Base-by-base conservation (phyloP, 1,140 invertebrate genomes). In the Drusus annulatus region DNA sequence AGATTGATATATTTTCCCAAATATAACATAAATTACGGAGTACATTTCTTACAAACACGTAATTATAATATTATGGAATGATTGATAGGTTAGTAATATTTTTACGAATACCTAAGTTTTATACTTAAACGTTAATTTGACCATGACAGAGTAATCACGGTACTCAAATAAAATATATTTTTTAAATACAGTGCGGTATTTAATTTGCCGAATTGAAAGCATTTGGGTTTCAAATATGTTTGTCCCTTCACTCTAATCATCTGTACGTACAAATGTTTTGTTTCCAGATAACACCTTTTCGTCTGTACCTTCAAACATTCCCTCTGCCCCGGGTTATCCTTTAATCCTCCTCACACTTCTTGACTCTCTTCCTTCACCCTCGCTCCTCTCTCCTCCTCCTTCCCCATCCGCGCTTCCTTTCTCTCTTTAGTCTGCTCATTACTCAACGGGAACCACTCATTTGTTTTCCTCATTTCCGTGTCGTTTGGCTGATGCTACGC, bases 381-480 rank as follows among this genome's bases (percentile, higher is more conserved):
- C 19, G 13, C 68, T n/a, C 23, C 28, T 4, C 31, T 21, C 56
- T 15, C 50, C n/a, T 45, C n/a, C 52, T 13, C 73, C 28, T 15
- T 19, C 50, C 74, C 25, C 21, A 36, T 17, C 71, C 58, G 17
- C 19, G 13, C 68, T 50, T n/a, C 54, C 23, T 52, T 23, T 58
- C 74, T 31, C 62, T 23, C 73, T 62, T 76, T 75, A 74, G 79
- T 51, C 79, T 69, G 73, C 79, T 80, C 79, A 80, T 80, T 80
- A 80, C 79, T 80, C 79, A 80, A 65, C 76, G 76, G 65, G 76
- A 80, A 83, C 78, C 81, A 73, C 81, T 75, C 81, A 83, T 80
- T 80, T 83, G 81, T 83, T 80, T 78, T 68, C 65, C 81, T 82
- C 78, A 78, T 80, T 80, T 83, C 81, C 78, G 68, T 80, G 81